phyloP scores from a whole-genome alignment of 2,113 vertebrate species.

The Thalassarche chlororhynchos region DNA sequence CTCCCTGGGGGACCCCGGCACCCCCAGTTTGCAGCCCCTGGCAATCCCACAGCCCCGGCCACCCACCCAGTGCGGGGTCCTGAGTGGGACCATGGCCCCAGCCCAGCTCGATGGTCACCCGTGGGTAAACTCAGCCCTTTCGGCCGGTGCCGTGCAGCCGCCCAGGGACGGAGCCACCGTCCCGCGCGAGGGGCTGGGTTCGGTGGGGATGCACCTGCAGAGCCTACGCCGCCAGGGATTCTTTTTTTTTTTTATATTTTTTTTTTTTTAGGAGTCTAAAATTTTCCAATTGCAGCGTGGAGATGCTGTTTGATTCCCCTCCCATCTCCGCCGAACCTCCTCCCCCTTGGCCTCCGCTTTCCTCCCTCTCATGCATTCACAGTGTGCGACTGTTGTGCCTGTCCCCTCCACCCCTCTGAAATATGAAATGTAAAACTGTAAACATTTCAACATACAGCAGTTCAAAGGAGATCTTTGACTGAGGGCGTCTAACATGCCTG shows the following conservation, averaged over 20 bases:
- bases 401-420: slow-evolving; percentile 56
- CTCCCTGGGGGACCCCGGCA: neutral
- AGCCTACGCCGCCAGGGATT: neutral
- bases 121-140: neutral
- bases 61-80: neutral
- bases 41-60: accelerated
- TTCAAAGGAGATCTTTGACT: slow-evolving; percentile 71
- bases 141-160: accelerated
- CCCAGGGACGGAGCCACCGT: neutral
- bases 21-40: neutral
- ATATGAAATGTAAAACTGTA: slow-evolving; percentile 71
- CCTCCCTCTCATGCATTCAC: slow-evolving; percentile 40
- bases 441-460: slow-evolving; percentile 61
- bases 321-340: neutral
- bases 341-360: slow-evolving; percentile 26
- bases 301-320: slow-evolving; percentile 37
- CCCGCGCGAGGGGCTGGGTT: neutral
- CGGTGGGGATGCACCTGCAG: slow-evolving; percentile 43
- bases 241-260: neutral
- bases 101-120: neutral
- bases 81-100: neutral
- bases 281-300: slow-evolving; percentile 28
- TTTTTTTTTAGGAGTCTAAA: slow-evolving; percentile 2
- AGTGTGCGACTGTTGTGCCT: slow-evolving; percentile 48
- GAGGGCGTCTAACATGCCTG: slow-evolving; percentile 52